These are phyloP conservation scores for Machimus atricapillus DNA, from an alignment of 2,888 invertebrate genomes.

Conservation along the genomic window DNA sequence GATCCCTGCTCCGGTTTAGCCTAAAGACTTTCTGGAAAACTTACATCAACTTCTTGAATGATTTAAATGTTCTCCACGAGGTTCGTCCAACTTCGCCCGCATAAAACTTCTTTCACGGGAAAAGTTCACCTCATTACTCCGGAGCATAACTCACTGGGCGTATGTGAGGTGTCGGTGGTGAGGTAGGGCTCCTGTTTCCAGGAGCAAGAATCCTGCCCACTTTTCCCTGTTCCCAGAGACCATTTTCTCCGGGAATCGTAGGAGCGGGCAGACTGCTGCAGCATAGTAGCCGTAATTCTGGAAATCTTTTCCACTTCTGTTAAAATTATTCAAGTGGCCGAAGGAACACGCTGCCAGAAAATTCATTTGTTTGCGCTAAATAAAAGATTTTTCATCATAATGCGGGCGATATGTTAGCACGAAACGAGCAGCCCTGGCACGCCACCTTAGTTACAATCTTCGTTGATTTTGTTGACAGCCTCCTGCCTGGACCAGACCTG, in stretches of 20 bases:
- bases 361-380: constrained; percentile 6
- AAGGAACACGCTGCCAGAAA: background rate
- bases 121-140: constrained; percentile 4
- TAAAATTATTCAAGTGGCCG: background rate
- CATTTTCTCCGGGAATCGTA: background rate
- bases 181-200: background rate
- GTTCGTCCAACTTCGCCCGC: background rate
- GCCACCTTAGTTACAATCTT: background rate
- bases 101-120: background rate
- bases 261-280: background rate
- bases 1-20: background rate
- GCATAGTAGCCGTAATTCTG: background rate
- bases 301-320: background rate
- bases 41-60: background rate
- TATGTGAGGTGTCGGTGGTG: background rate
- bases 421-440: background rate
- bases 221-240: background rate
- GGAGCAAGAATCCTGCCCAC: background rate
- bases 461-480: background rate
- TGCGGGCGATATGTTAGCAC: background rate
- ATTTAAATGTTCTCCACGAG: background rate
- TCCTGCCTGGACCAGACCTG: background rate
- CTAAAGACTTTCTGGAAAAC: background rate
- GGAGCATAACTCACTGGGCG: background rate
- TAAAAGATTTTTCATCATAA: constrained; percentile 17